These are phyloP conservation scores for human DNA, from an alignment of 2,113 vertebrate species.

Conservation along the genomic window DNA sequence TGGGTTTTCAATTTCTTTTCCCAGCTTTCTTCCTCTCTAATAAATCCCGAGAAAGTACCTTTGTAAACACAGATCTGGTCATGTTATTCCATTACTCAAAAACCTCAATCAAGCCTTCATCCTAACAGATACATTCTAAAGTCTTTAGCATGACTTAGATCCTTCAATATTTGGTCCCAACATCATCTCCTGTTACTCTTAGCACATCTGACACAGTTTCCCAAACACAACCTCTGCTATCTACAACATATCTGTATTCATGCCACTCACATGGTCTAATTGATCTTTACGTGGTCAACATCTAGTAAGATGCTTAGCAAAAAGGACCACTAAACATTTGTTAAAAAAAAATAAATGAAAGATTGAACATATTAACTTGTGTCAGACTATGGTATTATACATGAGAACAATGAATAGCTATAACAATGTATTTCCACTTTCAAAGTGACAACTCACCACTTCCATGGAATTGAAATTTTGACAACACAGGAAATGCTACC, in stretches of 20 bases:
- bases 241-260: not conserved
- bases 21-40: not conserved
- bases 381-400: not conserved
- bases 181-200: not conserved
- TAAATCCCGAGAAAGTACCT: not conserved
- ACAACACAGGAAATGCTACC: slow-evolving; percentile 44
- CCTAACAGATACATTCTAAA: not conserved
- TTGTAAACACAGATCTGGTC: not conserved
- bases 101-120: not conserved
- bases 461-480: slow-evolving; percentile 65
- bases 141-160: not conserved
- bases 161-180: not conserved
- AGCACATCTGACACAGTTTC: not conserved
- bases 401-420: slow-evolving; percentile 22
- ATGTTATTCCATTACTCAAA: not conserved
- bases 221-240: not conserved
- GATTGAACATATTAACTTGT: slow-evolving; percentile 43
- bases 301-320: slow-evolving; percentile 6
- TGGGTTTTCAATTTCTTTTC: not conserved
- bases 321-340: slow-evolving; percentile 4
- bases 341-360: slow-evolving; percentile 51
- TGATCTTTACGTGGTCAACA: slow-evolving; percentile 29
- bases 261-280: not conserved
- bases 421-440: slow-evolving; percentile 60
- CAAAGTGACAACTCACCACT: slow-evolving; percentile 55